A percentile compares a stretch with the other conserved stretches of the same genome.
phyloP scores from a whole-genome alignment of 2,888 invertebrate species.

The Drosophila fungiperda region DNA sequence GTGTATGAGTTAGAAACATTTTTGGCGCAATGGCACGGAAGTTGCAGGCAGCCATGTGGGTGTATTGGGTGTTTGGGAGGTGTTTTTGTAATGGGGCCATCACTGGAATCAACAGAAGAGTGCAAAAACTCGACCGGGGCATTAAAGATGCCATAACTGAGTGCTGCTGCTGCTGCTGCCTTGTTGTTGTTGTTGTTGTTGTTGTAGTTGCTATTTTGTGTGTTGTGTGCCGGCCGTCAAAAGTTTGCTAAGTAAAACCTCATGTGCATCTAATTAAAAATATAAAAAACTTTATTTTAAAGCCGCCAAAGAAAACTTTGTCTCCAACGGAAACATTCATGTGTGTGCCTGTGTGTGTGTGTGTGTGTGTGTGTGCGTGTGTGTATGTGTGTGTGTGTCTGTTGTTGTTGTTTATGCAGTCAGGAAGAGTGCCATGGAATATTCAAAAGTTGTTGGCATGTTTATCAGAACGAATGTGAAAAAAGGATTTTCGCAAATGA shows the following conservation, averaged over 20 bases:
- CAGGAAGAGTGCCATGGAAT: constrained; percentile 47
- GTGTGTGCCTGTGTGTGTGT: background rate
- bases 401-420: constrained; percentile 35
- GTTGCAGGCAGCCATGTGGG: constrained; percentile 43
- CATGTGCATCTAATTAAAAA: constrained; percentile 81
- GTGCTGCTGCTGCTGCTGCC: constrained; percentile 27
- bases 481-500: constrained; percentile 68
- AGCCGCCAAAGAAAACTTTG: constrained; percentile 78
- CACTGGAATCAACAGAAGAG: constrained; percentile 34
- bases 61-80: background rate
- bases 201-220: constrained; percentile 5
- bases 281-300: constrained; percentile 79
- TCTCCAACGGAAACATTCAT: constrained; percentile 70
- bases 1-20: constrained; percentile 57
- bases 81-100: constrained; percentile 1
- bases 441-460: constrained; percentile 72
- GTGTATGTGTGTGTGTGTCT: constrained; percentile 23
- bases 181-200: constrained; percentile 13
- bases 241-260: constrained; percentile 76
- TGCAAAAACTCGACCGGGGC: constrained; percentile 62
- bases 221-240: constrained; percentile 58
- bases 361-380: constrained; percentile 4
- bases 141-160: constrained; percentile 77
- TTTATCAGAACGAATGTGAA: constrained; percentile 68
- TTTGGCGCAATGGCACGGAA: constrained; percentile 72